Evolutionary conservation across 2,888 invertebrate species (phyloP), one percentile per base, ranked within the genome.

Genomic region (Thymelicus acteon): DNA sequence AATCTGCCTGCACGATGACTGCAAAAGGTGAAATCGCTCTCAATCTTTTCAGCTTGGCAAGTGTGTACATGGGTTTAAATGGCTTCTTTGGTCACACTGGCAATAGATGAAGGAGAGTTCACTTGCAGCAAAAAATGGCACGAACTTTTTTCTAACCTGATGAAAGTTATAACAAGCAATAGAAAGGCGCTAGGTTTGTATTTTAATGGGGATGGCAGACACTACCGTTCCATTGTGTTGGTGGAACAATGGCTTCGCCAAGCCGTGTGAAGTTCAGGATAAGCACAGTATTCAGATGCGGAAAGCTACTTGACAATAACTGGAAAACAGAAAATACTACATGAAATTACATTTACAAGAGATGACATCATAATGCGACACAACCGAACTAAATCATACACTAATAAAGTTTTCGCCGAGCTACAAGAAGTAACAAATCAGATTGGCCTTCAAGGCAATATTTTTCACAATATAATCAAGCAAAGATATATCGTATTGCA

Each of bases 191-290:
- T 15, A 15, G n/a, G 47, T 39, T 49, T 48, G 52, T 52, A 37
- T 13, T 37, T 48, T 48, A 52, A 64, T 7, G 37, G 52, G 63
- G 48, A 31, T 52, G 39, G 52, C 13, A 49, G 62, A n/a, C 48
- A 31, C 47, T 40, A 40, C 39, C 48, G 24, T 19, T 0, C 60
- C 15, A 64, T 64, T 64, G 63, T 52, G 52, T 64, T 6, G 63
- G 37, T 15, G 3, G 2, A 52, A 52, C 61, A 52, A 64, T 19
- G 15, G 52, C 24, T 7, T 19, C 61, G 49, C 49, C 49, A 37
- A 49, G 62, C 39, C 52, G 63, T 52, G 49, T 52, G 52, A 52
- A 52, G 63, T 64, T 64, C 63, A 52, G 63, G 49, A 64, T 47
- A 64, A 49, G 63, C 63, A 10, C 37, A 44, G 37, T 31, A 62